phyloP scores from a whole-genome alignment of 2,888 invertebrate genomes.

The Nephrotoma flavescens region DNA sequence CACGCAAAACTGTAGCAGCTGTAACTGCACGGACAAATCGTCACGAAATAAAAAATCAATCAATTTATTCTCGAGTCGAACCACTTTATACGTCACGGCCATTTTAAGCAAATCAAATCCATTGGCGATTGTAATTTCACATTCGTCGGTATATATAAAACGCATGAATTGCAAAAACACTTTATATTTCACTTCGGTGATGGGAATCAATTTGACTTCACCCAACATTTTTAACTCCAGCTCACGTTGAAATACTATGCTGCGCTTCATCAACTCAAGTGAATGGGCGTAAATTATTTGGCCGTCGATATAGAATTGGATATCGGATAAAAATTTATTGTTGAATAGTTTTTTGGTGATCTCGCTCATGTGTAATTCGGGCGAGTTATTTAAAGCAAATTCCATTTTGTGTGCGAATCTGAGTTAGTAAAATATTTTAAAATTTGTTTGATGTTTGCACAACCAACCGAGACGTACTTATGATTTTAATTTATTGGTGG shows the following conservation, averaged over 20 bases:
- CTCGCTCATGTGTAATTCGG: neutral
- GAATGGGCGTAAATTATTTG: neutral
- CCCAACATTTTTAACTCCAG: neutral
- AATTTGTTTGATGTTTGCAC: neutral
- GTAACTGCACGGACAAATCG: neutral
- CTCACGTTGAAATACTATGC: neutral
- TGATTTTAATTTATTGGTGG: no score
- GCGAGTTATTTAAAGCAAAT: neutral
- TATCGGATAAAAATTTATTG: neutral
- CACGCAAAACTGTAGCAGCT: neutral
- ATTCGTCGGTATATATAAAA: neutral
- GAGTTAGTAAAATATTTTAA: neutral
- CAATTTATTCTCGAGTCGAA: neutral
- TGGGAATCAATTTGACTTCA: neutral
- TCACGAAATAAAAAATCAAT: neutral
- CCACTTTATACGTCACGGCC: neutral
- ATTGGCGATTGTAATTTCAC: neutral
- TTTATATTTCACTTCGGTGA: neutral
- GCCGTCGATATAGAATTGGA: neutral
- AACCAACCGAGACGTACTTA: neutral
- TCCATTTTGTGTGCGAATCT: neutral
- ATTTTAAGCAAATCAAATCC: neutral
- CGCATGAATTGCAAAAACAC: neutral
- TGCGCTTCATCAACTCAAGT: neutral
- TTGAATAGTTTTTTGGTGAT: neutral